Base-by-base conservation (phyloP, 2,888 invertebrate species). In the Acanthosepion pharaonis region DNA sequence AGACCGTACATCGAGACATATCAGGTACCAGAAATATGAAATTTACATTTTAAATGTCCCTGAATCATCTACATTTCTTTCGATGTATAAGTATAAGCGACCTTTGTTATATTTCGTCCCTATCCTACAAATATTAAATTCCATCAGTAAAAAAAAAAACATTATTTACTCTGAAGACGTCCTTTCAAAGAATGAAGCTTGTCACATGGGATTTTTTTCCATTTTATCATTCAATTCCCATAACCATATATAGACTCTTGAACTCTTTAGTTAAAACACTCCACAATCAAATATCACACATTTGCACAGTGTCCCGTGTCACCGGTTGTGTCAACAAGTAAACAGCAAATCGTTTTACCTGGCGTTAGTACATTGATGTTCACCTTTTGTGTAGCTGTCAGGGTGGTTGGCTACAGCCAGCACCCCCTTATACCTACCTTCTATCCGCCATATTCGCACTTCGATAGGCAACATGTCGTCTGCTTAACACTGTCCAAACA, bases 331-430 rank as follows among this genome's bases (percentile, higher is more conserved):
- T 78, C 78, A 78, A 33, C 15, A n/a, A 33, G 78, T 78, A 78
- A 78, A 78, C 78, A 78, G n/a, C 78, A n/a, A 78, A 78, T 78
- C 78, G 11, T 78, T n/a, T 78, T n/a, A 78, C 78, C 78, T 78
- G 78, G n/a, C n/a, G 78, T 78, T 78, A 78, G 78, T 78, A 78
- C 78, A 78, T n/a, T 78, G n/a, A 78, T 78, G 78, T 78, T 78
- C 78, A n/a, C n/a, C 78, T 78, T 78, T 78, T 78, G 78, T 78
- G 15, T 78, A 78, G 4, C 78, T 78, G 78, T 78, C 78, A 15
- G 78, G n/a, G 78, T 33, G 78, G 78, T 78, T 78, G n/a, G 78
- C 78, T 78, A 33, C 78, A 33, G n/a, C 78, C 78, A 78, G 9
- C 78, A 33, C n/a, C 78, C n/a, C 78, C n/a, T 23, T 9, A 78